A percentile compares a stretch with the other conserved stretches of the same genome.
These are phyloP conservation scores for Sinella curviseta DNA, from an alignment of 1,140 invertebrate genomes.

Conservation along the genomic window DNA sequence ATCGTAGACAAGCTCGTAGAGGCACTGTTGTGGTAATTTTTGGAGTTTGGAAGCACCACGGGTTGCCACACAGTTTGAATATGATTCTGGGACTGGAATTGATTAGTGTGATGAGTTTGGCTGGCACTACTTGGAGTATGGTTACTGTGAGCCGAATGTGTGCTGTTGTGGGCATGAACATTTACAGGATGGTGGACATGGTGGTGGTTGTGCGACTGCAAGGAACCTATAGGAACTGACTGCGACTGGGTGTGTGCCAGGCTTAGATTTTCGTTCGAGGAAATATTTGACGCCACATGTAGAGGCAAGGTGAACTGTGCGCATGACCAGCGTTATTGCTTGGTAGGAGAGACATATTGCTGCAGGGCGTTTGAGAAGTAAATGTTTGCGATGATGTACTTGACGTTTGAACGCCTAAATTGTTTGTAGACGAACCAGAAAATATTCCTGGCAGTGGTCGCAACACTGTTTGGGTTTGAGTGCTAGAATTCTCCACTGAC, in stretches of 20 bases:
- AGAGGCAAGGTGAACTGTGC: background rate
- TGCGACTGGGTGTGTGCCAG: background rate
- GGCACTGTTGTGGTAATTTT: background rate
- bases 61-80: slow-evolving; percentile 6
- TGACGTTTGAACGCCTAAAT: background rate
- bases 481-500: background rate
- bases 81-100: background rate
- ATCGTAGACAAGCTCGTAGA: background rate
- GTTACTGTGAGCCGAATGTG: background rate
- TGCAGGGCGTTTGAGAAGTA: background rate
- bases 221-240: background rate
- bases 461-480: background rate
- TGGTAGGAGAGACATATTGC: background rate
- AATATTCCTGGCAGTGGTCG: background rate
- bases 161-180: background rate
- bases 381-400: background rate
- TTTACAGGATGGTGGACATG: background rate
- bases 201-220: background rate
- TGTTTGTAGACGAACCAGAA: background rate
- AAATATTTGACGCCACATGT: background rate
- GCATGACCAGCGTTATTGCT: background rate
- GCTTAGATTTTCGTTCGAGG: background rate
- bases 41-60: background rate
- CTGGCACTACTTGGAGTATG: background rate
- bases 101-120: background rate